Base-by-base conservation (phyloP, 2,797 vertebrate genomes). In the Pangasius djambal region DNA sequence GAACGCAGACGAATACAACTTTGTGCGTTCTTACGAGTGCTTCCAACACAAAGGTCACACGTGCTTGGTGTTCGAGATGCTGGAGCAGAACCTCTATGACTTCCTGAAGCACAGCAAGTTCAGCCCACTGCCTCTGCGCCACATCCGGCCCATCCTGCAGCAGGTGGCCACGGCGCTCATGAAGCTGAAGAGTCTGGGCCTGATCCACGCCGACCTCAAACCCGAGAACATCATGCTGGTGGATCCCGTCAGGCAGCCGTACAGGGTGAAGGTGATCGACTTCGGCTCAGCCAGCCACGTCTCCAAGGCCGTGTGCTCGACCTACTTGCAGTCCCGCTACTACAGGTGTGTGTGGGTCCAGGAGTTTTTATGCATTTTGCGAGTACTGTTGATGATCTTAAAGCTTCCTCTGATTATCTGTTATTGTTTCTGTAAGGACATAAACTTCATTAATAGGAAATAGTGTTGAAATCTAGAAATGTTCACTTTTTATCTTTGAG, bases 171-270 rank as follows among this genome's bases (percentile, higher is more conserved):
- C 98, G 1, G 99, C 99, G 44, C 97, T 99, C 90, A 99, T 99
- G 98, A 99, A 99, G 93, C 94, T 99, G 75, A 99, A 99, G 95
- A 98, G 98, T 92, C 94, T 99, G 86, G 98, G 98, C 72, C 96
- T 99, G 87, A 99, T 99, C 94, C 99, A 99, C 10, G 99, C 99
- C 0, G 99, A 99, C 93, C 96, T 99, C 91, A 99, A 99, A 92
- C 99, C 98, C 0, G 99, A 99, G 93, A 99, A 99, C 95, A 99
- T 99, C 95, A 99, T 99, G 99, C 95, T 99, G 95, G 99, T 99
- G 6, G 99, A 99, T 90, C 99, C 99, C 0, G 96, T 97, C 52
- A 94, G 98, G 90, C 98, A 99, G 85, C 99, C 99, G 0, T 99
- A 99, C 93, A 95, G 97, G 87, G 99, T 99, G 74, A 99, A 99